Percentiles rank a stretch among this genome's conserved stretches.
Evolutionary conservation across 2,888 invertebrate genomes (phyloP).

Genomic region (Dynastes maya): DNA sequence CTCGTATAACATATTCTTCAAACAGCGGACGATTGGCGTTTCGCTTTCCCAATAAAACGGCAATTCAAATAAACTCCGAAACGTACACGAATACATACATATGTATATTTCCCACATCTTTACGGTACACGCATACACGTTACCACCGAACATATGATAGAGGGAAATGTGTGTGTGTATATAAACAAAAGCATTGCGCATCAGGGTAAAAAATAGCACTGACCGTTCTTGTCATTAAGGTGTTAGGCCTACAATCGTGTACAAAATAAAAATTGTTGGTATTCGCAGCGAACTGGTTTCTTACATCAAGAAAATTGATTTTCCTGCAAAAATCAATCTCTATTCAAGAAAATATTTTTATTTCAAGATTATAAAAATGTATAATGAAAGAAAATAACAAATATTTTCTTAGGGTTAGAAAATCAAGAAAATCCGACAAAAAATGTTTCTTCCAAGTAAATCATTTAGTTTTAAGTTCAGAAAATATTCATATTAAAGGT

Average conservation of each 20-base stretch:
- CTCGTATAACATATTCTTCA: background rate
- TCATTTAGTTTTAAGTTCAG: too few species aligned
- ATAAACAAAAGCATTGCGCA: slow-evolving; percentile 2
- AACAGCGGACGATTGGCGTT: background rate
- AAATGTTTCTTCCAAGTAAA: too few species aligned
- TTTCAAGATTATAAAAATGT: too few species aligned
- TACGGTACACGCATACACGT: background rate
- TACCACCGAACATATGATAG: background rate
- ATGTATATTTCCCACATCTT: background rate
- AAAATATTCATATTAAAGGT: too few species aligned
- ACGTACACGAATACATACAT: background rate
- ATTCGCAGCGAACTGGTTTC: too few species aligned
- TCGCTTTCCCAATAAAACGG: slow-evolving; percentile 3
- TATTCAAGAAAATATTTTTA: too few species aligned
- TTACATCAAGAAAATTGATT: too few species aligned
- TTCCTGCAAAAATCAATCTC: too few species aligned
- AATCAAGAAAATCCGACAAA: too few species aligned
- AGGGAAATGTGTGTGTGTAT: background rate
- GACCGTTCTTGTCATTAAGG: slow-evolving; percentile 17
- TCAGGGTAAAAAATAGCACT: slow-evolving; percentile 4
- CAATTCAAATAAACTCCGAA: slow-evolving; percentile 1
- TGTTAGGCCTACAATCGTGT: background rate
- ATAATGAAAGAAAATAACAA: too few species aligned
- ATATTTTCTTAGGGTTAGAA: too few species aligned
- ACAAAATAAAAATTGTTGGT: too few species aligned